Base-by-base conservation (phyloP, 2,113 vertebrate species). In the Spea bombifrons region DNA sequence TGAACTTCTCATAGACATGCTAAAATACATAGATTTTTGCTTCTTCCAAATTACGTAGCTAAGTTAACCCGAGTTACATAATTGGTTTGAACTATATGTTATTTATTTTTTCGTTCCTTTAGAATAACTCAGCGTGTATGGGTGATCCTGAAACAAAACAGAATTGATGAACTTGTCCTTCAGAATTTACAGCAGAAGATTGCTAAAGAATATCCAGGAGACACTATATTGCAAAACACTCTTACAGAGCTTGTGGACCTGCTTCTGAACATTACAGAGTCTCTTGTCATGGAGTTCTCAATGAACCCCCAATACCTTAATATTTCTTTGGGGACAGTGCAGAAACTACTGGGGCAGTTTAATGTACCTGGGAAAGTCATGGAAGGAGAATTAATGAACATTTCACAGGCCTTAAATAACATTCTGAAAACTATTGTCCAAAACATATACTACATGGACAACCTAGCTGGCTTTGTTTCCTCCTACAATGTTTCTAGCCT, bases 81-180 rank as follows among this genome's bases (percentile, higher is more conserved):
- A 30, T 30, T 30, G 2, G 30, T 30, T 30, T 52, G 50, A 7
- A 7, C 50, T 52, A 7, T 52, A 52, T 52, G 50, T 30, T 49
- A 43, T 16, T 71, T 71, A 10, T 43, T 71, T 5, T 53, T 59
- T 59, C 1, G 44, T 17, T 46, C 10, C 66, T 74, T 74, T 64
- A 80, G 78, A 30, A 16, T 68, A 30, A 10, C 74, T 9, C 68
- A 66, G n/a, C 50, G 10, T 52, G 5, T 44, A 15, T 73, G 76
- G 76, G 17, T 43, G 4, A 6, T 66, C 44, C 8, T 73, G 4
- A 79, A 73, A 46, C 61, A 66, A 47, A 53, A 49, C 52, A 16
- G 7, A n/a, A 12, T 74, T 74, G 53, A 66, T 43, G 50, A 73
- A 9, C 16, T 74, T 4, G 48, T 74, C 3, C 50, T 74, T 57